Evolutionary conservation across 2,113 vertebrate species (phyloP), one percentile per base, ranked within the genome.

Genomic region (Loxodonta africana): DNA sequence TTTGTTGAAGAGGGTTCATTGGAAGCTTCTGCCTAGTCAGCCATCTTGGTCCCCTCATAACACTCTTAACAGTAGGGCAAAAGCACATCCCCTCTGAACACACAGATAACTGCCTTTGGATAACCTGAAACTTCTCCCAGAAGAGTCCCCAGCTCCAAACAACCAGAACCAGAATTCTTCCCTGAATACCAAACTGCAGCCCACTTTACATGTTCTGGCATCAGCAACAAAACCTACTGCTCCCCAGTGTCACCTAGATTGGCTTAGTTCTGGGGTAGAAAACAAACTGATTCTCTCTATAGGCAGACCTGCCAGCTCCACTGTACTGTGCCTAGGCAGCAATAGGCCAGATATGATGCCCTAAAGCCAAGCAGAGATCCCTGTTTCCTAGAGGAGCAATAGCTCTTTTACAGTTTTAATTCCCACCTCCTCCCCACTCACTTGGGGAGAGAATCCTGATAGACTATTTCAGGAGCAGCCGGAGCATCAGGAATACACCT

Each of bases 401-500:
- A 98, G 98, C 95, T 98, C 98, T n/a, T 99, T 98, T 91, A 96
- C 96, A 5, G 98, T 11, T 91, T 97, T 83, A 98, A 98, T 97
- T 97, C 97, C 95, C 20, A 28, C 8, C 44, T 28, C 23, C 74
- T 5, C 46, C 98, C 99, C 37, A 95, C 98, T 62, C 57, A 99
- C 98, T 97, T 98, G 99, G 98, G 99, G 99, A 10, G 99, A 99
- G 92, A 99, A 99, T 98, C 99, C 99, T 1, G 99, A 99, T 53
- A 99, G 99, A 90, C 98, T 99, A 83, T 99, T 99, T 53, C 99
- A 99, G 97, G 99, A 99, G 97, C 99, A 99, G 97, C 95, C 99
- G 96, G 99, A 99, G 97, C 99, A 99, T 91, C 98, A 99, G 57
- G 99, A 99, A 96, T 99, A 99, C 87, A 99, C 99, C 0, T 98